Evolutionary conservation across 2,888 invertebrate genomes (phyloP), one percentile per base, ranked within the genome.

Genomic region (Cephus sareptanus): DNA sequence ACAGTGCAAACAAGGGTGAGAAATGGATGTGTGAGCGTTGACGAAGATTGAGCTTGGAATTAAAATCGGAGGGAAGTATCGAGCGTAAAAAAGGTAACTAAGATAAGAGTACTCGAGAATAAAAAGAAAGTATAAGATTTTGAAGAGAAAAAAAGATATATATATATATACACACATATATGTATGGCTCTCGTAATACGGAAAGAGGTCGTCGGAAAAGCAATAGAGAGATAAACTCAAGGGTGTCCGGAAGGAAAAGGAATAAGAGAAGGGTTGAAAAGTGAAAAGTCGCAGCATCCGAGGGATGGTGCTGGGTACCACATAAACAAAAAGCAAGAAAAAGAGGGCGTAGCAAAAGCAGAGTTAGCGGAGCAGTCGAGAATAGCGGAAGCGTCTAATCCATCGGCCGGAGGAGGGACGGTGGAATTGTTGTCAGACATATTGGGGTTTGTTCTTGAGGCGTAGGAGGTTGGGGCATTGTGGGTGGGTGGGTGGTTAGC

Each of bases 361-460:
- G 23, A 56, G 23, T 56, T 56, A 56, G 56, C 23, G 56, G 23
- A 23, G 23, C 56, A 56, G 23, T 56, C 23, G 56, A 30, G 71
- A 71, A 71, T 34, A 33, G 79, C 86, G 88, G 89, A 88, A 87
- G 88, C 86, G 85, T 89, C 89, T 90, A 90, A 90, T 90, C 88
- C 88, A 87, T 89, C 87, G 89, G 85, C 82, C 80, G 85, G 82
- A 71, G 71, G 34, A 71, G 71, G 71, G 71, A 71, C 33, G 71
- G 12, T 31, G 71, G 86, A 87, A 89, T 90, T 89, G 89, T 89
- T 90, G 89, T 89, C 89, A 85, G 90, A 90, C 89, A 91, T 89
- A 91, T 90, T 89, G 89, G 88, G 89, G 87, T 89, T 90, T 90
- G 89, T 91, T 91, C 91, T 91, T 91, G 90, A 91, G 89, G 88